A percentile compares a stretch with the other conserved stretches of the same genome.
Conservation (phyloP, 1,140 invertebrate genomes). For the Lineus longissimus region DNA sequence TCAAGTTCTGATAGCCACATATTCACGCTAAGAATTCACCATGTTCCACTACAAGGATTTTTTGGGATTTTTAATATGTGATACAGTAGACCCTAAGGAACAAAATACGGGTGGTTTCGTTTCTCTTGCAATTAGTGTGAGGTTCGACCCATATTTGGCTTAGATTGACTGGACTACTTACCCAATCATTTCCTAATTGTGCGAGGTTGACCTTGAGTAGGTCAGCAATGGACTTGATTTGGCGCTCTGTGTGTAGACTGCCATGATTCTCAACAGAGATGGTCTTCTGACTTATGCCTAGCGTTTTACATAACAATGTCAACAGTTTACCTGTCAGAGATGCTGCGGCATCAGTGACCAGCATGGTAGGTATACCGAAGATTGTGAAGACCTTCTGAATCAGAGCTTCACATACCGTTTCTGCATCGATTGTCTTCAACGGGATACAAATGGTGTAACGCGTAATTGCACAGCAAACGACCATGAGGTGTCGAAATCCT, state of each 20-base stretch:
- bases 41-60: no score
- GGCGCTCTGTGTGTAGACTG: neutral
- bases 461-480: neutral
- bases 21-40: no score
- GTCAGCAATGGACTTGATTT: neutral
- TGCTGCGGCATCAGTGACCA: neutral
- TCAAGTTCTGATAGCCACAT: no score
- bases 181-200: neutral
- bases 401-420: neutral
- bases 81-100: no score
- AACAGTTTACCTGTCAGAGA: neutral
- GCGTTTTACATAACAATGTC: neutral
- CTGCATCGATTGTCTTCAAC: neutral
- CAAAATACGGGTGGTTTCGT: no score
- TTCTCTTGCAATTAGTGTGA: no score
- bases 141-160: neutral
- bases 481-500: neutral
- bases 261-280: neutral
- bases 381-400: neutral
- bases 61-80: no score
- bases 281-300: neutral
- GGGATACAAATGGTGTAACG: neutral
- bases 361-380: neutral
- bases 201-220: neutral
- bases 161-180: neutral